phyloP scores from a whole-genome alignment of 2,888 invertebrate genomes.

The Aromia moschata region DNA sequence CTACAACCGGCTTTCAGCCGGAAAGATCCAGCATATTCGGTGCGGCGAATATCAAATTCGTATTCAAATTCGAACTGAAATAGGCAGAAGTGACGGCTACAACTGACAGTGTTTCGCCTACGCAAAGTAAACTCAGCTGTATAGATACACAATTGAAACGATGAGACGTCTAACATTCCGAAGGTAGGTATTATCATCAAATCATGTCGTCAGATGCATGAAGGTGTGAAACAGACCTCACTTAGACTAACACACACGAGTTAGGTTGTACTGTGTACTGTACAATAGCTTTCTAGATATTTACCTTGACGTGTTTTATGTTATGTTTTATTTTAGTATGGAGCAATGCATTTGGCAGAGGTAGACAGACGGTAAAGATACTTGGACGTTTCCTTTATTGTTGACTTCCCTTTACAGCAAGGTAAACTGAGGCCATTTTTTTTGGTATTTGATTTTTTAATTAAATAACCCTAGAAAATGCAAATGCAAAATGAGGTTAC shows the following conservation, averaged over 20 bases:
- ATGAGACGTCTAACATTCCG: neutral
- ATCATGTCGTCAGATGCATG: constrained; percentile 14
- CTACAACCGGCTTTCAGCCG: neutral
- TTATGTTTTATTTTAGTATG: no score
- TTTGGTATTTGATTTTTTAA: no score
- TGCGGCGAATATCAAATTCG: neutral
- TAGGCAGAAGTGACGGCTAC: neutral
- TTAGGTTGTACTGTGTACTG: neutral
- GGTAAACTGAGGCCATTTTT: no score
- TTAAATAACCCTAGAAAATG: no score
- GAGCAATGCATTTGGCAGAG: no score
- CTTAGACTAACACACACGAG: no score
- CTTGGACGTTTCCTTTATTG: no score
- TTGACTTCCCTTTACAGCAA: no score
- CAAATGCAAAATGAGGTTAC: no score
- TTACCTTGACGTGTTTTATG: no score
- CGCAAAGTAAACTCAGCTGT: neutral
- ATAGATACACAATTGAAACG: constrained; percentile 9
- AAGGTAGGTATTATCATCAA: no score
- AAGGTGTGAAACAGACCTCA: constrained; percentile 7
- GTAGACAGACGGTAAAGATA: no score
- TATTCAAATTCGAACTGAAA: neutral
- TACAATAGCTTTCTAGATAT: neutral
- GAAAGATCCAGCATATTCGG: neutral
- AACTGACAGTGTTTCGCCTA: neutral